Percentiles rank a stretch among this genome's conserved stretches.
Evolutionary conservation across 2,797 vertebrate species (phyloP).

Genomic region (Gallinago nigripennis): DNA sequence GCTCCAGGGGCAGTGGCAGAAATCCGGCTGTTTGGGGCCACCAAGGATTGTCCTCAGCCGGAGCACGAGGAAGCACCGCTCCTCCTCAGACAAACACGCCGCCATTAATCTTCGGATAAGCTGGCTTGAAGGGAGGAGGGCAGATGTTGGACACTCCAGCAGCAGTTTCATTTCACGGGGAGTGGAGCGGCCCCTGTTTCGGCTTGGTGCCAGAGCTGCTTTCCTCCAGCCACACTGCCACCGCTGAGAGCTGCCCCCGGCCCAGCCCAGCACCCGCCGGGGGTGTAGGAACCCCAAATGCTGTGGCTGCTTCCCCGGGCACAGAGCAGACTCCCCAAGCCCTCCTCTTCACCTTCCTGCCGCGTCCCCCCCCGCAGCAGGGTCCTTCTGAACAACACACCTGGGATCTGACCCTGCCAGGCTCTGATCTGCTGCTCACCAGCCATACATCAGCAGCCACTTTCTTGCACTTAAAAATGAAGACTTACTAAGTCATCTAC

Average conservation of each 20-base stretch:
- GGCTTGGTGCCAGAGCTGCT: neutral
- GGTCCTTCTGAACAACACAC: rapidly evolving
- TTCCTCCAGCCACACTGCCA: rapidly evolving
- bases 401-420: neutral
- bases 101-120: neutral
- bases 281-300: neutral
- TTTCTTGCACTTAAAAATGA: neutral
- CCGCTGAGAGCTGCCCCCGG: neutral
- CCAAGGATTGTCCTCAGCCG: neutral
- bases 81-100: neutral
- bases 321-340: rapidly evolving
- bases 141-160: neutral
- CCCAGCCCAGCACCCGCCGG: rapidly evolving
- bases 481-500: neutral
- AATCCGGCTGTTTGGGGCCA: neutral
- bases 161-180: neutral
- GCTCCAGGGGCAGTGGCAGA: rapidly evolving
- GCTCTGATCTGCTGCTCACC: neutral
- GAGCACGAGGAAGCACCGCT: neutral
- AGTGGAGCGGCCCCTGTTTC: rapidly evolving
- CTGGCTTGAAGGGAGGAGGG: neutral
- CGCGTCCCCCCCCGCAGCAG: rapidly evolving
- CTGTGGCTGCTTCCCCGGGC: neutral
- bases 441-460: neutral
- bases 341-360: neutral